phyloP scores from a whole-genome alignment of 2,113 vertebrate species.

The Ursus arctos region DNA sequence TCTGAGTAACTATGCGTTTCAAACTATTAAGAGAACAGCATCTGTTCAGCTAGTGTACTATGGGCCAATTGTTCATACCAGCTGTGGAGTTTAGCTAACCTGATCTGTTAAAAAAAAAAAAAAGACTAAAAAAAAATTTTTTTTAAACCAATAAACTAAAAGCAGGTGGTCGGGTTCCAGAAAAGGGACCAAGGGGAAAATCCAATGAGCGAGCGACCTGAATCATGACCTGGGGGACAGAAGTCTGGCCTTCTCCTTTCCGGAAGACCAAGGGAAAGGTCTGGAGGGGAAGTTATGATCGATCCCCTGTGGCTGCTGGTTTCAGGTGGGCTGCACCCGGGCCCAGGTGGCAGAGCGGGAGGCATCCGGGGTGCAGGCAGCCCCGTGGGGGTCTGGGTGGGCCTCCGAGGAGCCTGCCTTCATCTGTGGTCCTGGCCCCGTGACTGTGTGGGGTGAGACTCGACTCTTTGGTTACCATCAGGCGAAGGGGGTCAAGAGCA shows the following conservation, averaged over 20 bases:
- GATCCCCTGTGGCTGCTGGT: no score
- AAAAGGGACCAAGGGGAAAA: background rate
- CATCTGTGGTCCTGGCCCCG: fast-evolving
- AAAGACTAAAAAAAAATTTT: background rate
- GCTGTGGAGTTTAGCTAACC: background rate
- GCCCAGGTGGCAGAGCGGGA: fast-evolving
- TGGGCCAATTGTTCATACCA: background rate
- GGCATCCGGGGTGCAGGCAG: background rate
- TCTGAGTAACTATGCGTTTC: background rate
- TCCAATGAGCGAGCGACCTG: background rate
- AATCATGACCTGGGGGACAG: fast-evolving
- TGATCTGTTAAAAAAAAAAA: background rate
- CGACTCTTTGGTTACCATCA: background rate
- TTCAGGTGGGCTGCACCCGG: fast-evolving
- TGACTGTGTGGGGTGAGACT: fast-evolving
- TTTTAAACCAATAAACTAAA: background rate
- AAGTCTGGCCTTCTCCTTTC: background rate
- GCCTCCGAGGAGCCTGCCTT: background rate
- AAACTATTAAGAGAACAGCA: background rate
- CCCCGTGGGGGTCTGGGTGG: background rate
- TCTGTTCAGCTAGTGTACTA: background rate
- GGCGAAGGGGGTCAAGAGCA: background rate
- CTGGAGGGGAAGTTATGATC: background rate
- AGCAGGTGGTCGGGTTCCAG: background rate
- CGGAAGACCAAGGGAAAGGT: background rate